Base-by-base conservation (phyloP, 2,113 vertebrate genomes). In the Xenopus borealis region DNA sequence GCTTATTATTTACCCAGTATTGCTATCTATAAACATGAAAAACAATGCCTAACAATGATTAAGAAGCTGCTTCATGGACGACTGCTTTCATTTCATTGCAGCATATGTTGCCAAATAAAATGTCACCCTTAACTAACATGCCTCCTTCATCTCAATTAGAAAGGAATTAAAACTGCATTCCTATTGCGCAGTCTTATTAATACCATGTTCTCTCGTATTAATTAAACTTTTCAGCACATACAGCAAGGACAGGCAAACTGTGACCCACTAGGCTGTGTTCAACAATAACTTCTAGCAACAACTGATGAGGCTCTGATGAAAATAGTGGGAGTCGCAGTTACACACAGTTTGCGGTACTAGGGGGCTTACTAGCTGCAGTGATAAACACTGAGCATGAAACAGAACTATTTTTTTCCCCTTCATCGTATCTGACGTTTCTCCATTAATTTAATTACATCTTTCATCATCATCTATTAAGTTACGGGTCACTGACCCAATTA, bases 401-500 rank as follows among this genome's bases (percentile, higher is more conserved):
- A 12, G 6, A 50, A 50, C 11, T 50, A 50, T 50, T 50, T 13
- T 6, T 4, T 50, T 50, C 14, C 18, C 17, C 17, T 55, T n/a
- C 17, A n/a, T 16, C 16, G 17, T 52, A 50, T 45, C 44, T 11
- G 27, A 68, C 27, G 72, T 59, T 46, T 57, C 74, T 63, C 57
- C 59, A 57, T 67, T 77, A 77, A 77, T 77, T 70, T 77, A 67
- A 77, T 77, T 77, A 77, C 44, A 67, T 77, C 74, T 63, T 33
- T 19, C 33, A 47, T 63, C 62, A 64, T 77, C 74, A 77, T 77
- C 66, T 67, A 46, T 59, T 27, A 50, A 77, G 74, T 77, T 77
- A 77, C 57, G 74, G 74, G 74, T 77, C 74, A 77, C 66, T 70
- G 74, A 77, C 74, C 74, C 67, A 77, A 70, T 70, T 77, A 77